Evolutionary conservation across 2,888 invertebrate species (phyloP).

Genomic region (Corbicula japonica): DNA sequence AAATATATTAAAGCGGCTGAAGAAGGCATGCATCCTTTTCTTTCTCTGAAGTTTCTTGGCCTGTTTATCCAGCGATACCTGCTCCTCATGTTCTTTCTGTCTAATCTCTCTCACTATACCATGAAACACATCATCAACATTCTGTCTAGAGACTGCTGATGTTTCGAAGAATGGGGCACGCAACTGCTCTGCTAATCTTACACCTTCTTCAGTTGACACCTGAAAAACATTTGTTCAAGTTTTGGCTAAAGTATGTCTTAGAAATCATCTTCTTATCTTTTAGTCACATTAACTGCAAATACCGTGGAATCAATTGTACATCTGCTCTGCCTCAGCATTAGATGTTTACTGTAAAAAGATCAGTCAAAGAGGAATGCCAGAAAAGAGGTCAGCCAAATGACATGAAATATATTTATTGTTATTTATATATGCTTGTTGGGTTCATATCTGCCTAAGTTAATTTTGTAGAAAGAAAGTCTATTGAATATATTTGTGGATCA

Average conservation of each 20-base stretch:
- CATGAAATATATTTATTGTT: too few relatives aligned
- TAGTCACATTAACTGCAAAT: background rate
- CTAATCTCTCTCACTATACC: slow-evolving; percentile 95
- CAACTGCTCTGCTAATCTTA: slow-evolving; percentile 93
- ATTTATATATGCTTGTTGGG: too few relatives aligned
- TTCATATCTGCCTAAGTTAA: too few relatives aligned
- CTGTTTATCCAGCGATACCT: slow-evolving; percentile 68
- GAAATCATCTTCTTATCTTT: background rate
- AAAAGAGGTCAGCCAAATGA: too few relatives aligned
- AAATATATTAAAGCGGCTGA: slow-evolving; percentile 69
- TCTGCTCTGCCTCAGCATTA: too few relatives aligned
- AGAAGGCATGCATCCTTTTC: slow-evolving; percentile 71
- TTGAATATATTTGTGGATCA: too few relatives aligned
- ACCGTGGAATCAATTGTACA: too few relatives aligned
- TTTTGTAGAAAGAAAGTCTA: too few relatives aligned
- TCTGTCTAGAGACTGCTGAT: slow-evolving; percentile 94
- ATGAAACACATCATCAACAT: slow-evolving; percentile 96
- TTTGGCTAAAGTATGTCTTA: background rate
- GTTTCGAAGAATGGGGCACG: slow-evolving; percentile 97
- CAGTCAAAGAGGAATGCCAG: too few relatives aligned
- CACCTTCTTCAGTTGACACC: slow-evolving; percentile 94
- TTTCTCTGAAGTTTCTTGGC: slow-evolving; percentile 69
- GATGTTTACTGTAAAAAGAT: too few relatives aligned
- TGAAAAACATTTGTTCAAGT: slow-evolving; percentile 86
- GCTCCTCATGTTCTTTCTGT: slow-evolving; percentile 77